Percentiles rank a stretch among this genome's conserved stretches.
These are phyloP conservation scores for Ianthella basta DNA, from an alignment of 37 sponge, comb jelly and placozoan genomes.

Conservation along the genomic window DNA sequence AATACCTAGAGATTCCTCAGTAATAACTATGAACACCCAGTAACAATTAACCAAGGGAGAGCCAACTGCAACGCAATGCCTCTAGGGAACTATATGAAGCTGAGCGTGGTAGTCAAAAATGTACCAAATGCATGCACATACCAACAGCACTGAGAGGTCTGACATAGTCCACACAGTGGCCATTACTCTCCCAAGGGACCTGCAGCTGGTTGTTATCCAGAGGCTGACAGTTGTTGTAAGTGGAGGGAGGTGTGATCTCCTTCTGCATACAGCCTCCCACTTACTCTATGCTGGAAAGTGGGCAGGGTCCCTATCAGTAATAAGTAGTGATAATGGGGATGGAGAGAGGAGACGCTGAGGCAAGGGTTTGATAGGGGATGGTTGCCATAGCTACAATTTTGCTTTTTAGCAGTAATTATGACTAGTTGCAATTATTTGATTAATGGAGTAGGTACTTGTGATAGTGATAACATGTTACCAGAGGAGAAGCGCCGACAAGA, in stretches of 20 bases:
- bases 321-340: not conserved
- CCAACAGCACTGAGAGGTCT: slow-evolving; percentile 14
- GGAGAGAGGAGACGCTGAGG: too few relatives aligned
- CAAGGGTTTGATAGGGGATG: too few relatives aligned
- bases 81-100: not conserved
- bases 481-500: slow-evolving; percentile 62
- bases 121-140: not conserved
- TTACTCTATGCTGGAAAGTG: not conserved
- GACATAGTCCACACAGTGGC: slow-evolving; percentile 31
- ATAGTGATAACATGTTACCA: slow-evolving; percentile 23
- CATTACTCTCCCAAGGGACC: not conserved
- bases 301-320: slow-evolving; percentile 3
- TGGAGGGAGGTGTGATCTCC: not conserved
- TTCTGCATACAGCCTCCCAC: not conserved
- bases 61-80: too few relatives aligned
- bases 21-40: too few relatives aligned
- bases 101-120: too few relatives aligned
- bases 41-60: too few relatives aligned
- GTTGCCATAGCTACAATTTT: too few relatives aligned
- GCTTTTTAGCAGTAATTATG: too few relatives aligned
- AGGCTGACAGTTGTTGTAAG: slow-evolving; percentile 22
- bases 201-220: not conserved
- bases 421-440: too few relatives aligned
- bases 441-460: too few relatives aligned
- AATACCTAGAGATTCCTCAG: too few relatives aligned